A percentile compares a stretch with the other conserved stretches of the same genome.
Evolutionary conservation across 2,888 invertebrate genomes (phyloP).

Genomic region (Synanthedon myopaeformis): DNA sequence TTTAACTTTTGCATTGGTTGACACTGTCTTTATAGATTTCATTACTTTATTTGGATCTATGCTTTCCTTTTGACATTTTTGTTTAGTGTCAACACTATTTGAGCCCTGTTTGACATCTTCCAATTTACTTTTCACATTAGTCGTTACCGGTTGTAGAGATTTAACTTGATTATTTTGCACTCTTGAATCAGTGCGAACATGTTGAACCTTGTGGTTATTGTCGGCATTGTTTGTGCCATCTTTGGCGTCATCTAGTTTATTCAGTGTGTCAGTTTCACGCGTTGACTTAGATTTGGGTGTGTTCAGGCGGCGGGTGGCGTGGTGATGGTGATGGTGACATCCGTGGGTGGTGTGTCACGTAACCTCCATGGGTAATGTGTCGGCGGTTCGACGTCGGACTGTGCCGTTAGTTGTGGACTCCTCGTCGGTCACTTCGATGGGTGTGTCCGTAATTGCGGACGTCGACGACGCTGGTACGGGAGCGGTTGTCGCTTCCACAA

Average conservation of each 20-base stretch:
- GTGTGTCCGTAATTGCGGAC: neutral
- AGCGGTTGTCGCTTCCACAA: constrained; percentile 30
- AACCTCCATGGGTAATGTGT: constrained; percentile 59
- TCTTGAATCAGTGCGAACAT: too few species aligned
- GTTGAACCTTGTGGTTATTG: too few species aligned
- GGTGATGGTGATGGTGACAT: neutral
- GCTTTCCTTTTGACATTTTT: too few species aligned
- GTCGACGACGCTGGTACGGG: constrained; percentile 16
- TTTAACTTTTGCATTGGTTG: too few species aligned
- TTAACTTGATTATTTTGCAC: too few species aligned
- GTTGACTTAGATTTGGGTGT: neutral
- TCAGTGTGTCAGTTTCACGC: neutral
- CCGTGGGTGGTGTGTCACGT: constrained; percentile 42
- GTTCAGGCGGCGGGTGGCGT: neutral
- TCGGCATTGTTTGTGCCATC: too few species aligned
- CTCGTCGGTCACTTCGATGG: constrained; percentile 6
- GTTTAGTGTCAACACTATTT: too few species aligned
- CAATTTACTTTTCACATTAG: too few species aligned
- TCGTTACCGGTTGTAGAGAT: too few species aligned
- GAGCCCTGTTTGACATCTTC: too few species aligned
- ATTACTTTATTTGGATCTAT: too few species aligned
- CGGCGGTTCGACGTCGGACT: constrained; percentile 30
- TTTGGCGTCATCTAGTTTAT: neutral
- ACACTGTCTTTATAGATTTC: too few species aligned
- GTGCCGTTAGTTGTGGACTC: constrained; percentile 20